Conservation (phyloP, 2,113 vertebrate species). For the Macquaria ambigua region DNA sequence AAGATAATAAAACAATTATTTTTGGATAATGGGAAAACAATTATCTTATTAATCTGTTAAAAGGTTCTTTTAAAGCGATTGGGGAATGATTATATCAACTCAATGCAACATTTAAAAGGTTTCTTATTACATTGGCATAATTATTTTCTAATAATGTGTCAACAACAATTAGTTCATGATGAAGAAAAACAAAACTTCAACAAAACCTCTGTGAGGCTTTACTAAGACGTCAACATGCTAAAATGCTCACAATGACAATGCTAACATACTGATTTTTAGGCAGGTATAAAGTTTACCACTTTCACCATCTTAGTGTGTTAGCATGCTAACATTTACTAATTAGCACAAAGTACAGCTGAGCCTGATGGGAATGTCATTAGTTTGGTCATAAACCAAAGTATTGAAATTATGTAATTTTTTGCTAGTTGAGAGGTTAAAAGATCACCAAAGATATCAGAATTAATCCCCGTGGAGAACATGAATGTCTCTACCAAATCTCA, state of each 20-base stretch:
- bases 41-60: not conserved
- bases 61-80: not conserved
- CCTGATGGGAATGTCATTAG: not conserved
- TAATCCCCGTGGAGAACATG: not conserved
- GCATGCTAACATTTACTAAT: no score
- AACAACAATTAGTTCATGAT: not conserved
- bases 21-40: not conserved
- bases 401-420: no score
- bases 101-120: not conserved
- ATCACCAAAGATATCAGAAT: not conserved
- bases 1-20: not conserved
- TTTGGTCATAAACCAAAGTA: not conserved
- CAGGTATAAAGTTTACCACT: no score
- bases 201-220: no score
- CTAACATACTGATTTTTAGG: no score
- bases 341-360: not conserved
- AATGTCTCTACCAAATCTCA: not conserved
- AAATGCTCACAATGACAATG: not conserved
- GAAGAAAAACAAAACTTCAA: not conserved
- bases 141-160: not conserved
- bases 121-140: not conserved
- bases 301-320: no score
- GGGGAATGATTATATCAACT: not conserved
- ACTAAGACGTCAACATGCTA: not conserved
- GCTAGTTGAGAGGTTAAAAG: not conserved